Conservation (phyloP, 2,888 invertebrate genomes). For the Cryptocephalus primarius region DNA sequence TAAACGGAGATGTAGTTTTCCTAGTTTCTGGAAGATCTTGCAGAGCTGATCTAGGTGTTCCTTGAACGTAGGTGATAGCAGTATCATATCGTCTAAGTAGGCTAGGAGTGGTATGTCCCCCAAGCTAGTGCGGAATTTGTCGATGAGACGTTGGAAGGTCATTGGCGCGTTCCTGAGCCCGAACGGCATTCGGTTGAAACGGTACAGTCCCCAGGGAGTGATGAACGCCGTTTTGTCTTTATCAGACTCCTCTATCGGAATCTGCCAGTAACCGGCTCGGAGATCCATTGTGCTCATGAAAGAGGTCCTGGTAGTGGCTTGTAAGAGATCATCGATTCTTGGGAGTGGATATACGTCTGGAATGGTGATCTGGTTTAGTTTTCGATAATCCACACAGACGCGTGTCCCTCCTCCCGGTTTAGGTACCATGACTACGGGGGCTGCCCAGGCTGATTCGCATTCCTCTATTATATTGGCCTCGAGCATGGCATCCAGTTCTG, state of each 20-base stretch:
- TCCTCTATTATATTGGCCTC: conserved; percentile 25
- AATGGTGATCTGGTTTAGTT: conserved; percentile 8
- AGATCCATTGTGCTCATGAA: conserved; percentile 3
- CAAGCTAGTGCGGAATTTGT: no score
- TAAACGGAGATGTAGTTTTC: background rate
- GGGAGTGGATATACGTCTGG: conserved; percentile 11
- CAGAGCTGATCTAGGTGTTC: background rate
- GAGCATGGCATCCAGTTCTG: conserved; percentile 22
- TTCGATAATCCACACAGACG: conserved; percentile 10
- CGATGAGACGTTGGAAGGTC: conserved; percentile 16
- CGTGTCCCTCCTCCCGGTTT: conserved; percentile 17
- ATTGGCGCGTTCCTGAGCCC: conserved; percentile 15
- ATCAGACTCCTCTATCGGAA: conserved; percentile 1
- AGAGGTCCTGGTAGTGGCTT: conserved; percentile 2
- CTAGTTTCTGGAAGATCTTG: background rate
- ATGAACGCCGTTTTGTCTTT: conserved; percentile 4
- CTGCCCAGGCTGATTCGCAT: conserved; percentile 27
- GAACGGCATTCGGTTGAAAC: conserved; percentile 13
- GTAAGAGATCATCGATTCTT: conserved; percentile 11
- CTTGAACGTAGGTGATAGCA: background rate
- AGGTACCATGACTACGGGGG: conserved; percentile 25
- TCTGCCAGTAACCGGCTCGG: conserved; percentile 2
- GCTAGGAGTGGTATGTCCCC: background rate
- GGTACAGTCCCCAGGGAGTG: conserved; percentile 20
- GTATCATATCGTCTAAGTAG: conserved; percentile 1